phyloP scores from a whole-genome alignment of 2,113 vertebrate genomes.

The Coptodon bakossiorum region DNA sequence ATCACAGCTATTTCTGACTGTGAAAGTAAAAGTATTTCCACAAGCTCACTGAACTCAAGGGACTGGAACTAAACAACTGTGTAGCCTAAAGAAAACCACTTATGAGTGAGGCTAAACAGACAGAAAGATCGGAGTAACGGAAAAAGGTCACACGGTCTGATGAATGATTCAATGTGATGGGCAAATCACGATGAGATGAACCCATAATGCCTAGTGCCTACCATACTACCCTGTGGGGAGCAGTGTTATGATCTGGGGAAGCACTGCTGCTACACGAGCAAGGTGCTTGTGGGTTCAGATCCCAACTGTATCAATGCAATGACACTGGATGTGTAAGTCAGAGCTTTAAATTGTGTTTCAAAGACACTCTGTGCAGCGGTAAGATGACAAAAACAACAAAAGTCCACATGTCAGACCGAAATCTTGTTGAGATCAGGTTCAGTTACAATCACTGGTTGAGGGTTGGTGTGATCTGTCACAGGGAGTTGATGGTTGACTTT shows the following conservation, averaged over 20 bases:
- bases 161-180: background rate
- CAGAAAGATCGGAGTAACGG: background rate
- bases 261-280: background rate
- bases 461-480: background rate
- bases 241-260: background rate
- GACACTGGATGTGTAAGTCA: background rate
- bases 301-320: background rate
- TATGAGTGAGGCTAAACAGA: background rate
- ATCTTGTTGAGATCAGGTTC: background rate
- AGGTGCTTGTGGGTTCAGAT: background rate
- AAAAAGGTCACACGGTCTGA: background rate
- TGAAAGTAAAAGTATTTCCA: background rate
- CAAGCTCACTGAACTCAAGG: background rate
- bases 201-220: background rate
- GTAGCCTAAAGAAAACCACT: background rate
- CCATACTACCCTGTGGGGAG: background rate
- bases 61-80: background rate
- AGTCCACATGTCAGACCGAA: background rate
- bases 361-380: background rate
- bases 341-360: background rate
- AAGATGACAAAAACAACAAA: background rate
- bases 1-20: background rate
- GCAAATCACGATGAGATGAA: background rate
- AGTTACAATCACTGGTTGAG: background rate
- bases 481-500: background rate